phyloP scores from a whole-genome alignment of 53 echinoderm and acorn worm species.

The Hippasteria phrygiana region DNA sequence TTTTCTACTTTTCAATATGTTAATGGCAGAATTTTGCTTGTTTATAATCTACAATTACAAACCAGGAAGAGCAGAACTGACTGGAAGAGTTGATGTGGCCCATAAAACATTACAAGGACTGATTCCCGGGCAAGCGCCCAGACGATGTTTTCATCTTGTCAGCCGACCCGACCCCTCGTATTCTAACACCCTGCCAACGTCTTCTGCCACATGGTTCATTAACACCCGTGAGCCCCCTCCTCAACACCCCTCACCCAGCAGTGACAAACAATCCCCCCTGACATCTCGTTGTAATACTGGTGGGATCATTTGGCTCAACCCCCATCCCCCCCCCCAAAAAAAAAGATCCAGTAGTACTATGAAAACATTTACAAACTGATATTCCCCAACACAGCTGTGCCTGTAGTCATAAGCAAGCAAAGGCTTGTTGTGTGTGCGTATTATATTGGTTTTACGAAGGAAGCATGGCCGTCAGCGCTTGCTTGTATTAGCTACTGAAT shows the following conservation, averaged over 20 bases:
- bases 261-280: slow-evolving; percentile 45
- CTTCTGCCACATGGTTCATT: slow-evolving; percentile 49
- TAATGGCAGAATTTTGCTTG: too few relatives aligned
- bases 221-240: slow-evolving; percentile 47
- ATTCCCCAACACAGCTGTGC: slow-evolving; percentile 58
- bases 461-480: slow-evolving; percentile 43
- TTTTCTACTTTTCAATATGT: too few relatives aligned
- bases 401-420: slow-evolving; percentile 39
- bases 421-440: not conserved
- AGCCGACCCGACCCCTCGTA: not conserved
- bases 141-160: slow-evolving; percentile 45
- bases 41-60: too few relatives aligned
- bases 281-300: not conserved
- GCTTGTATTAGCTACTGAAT: slow-evolving; percentile 67
- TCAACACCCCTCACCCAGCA: slow-evolving; percentile 60
- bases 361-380: slow-evolving; percentile 61
- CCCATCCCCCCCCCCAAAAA: not conserved
- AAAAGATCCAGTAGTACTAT: slow-evolving; percentile 20
- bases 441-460: slow-evolving; percentile 40
- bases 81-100: not conserved
- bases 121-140: not conserved
- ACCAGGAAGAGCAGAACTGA: too few relatives aligned
- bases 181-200: slow-evolving; percentile 31
- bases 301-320: not conserved
- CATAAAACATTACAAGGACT: too few relatives aligned